Percentiles rank a stretch among this genome's conserved stretches.
phyloP scores from a whole-genome alignment of 2,888 invertebrate species.

The Sarcophaga variegata region DNA sequence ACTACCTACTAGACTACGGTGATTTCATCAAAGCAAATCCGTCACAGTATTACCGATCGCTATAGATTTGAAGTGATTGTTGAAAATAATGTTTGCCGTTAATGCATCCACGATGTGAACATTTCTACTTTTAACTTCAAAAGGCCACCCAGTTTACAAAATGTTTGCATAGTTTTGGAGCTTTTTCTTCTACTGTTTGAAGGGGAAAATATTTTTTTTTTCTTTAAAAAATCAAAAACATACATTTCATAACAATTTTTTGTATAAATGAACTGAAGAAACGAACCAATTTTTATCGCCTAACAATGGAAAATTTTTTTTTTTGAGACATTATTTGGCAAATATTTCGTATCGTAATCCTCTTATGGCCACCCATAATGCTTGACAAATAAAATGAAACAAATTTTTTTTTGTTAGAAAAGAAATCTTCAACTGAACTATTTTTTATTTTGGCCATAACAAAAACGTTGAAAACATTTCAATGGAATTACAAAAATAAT shows the following conservation, averaged over 20 bases:
- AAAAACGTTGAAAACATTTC: too few relatives aligned
- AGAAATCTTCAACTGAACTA: background rate
- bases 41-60: too few relatives aligned
- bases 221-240: background rate
- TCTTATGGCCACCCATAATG: slow-evolving; percentile 17
- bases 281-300: background rate
- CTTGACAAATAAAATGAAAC: background rate
- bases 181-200: background rate
- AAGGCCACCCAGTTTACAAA: background rate
- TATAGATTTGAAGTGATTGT: too few relatives aligned
- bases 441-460: too few relatives aligned
- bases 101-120: too few relatives aligned
- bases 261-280: background rate
- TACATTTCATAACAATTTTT: slow-evolving; percentile 30
- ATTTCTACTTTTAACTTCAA: background rate
- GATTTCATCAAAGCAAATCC: too few relatives aligned
- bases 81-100: too few relatives aligned
- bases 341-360: background rate
- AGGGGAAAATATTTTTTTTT: background rate
- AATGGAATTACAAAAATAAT: too few relatives aligned
- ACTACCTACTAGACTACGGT: too few relatives aligned
- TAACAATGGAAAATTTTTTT: background rate
- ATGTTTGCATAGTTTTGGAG: background rate
- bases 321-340: background rate
- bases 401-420: background rate